Conservation (phyloP, 2,888 invertebrate species). For the Chrysotoxum bicinctum region DNA sequence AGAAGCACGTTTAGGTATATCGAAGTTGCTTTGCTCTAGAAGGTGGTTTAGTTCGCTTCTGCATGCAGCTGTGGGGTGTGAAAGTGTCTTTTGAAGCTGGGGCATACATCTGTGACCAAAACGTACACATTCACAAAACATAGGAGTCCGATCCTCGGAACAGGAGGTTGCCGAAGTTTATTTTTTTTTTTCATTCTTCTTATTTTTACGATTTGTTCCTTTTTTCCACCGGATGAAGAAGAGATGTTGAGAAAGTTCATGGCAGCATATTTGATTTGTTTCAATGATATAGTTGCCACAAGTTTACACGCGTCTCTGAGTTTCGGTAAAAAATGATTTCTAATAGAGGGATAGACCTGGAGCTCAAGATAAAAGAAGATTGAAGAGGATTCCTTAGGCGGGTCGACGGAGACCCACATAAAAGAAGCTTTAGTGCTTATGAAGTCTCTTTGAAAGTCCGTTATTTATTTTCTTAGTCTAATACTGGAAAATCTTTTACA, state of each 20-base stretch:
- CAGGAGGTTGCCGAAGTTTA: slow-evolving; percentile 37
- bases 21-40: slow-evolving; percentile 23
- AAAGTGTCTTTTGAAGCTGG: slow-evolving; percentile 64
- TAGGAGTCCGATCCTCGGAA: neutral
- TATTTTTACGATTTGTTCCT: slow-evolving; percentile 13
- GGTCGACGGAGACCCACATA: slow-evolving; percentile 4
- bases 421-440: slow-evolving; percentile 25
- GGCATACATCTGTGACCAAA: slow-evolving; percentile 70
- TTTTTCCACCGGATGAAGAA: neutral
- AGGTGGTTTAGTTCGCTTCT: slow-evolving; percentile 22
- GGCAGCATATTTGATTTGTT: slow-evolving; percentile 66
- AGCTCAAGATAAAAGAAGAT: slow-evolving; percentile 21
- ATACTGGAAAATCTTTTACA: slow-evolving; percentile 2
- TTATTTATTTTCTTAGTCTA: slow-evolving; percentile 26
- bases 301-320: slow-evolving; percentile 61
- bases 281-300: slow-evolving; percentile 64
- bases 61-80: slow-evolving; percentile 59
- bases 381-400: slow-evolving; percentile 3
- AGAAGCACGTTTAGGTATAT: slow-evolving; percentile 60
- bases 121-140: slow-evolving; percentile 56
- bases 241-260: slow-evolving; percentile 50
- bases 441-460: slow-evolving; percentile 19
- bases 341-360: slow-evolving; percentile 19
- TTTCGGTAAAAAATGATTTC: slow-evolving; percentile 42
- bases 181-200: neutral